A percentile compares a stretch with the other conserved stretches of the same genome.
Evolutionary conservation across 2,888 invertebrate species (phyloP).

Genomic region (Charanyca ferruginea): DNA sequence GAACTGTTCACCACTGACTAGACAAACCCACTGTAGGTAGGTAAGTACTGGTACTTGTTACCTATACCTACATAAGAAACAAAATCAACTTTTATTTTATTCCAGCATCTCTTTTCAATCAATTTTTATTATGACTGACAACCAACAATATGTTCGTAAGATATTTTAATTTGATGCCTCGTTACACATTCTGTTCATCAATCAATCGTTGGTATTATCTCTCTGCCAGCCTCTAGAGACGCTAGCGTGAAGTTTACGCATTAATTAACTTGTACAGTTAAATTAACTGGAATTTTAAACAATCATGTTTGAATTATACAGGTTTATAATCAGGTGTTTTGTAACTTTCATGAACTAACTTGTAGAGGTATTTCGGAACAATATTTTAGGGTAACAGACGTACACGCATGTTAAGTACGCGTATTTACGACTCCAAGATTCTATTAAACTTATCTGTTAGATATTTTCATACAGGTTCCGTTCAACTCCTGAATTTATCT

Average conservation of each 20-base stretch:
- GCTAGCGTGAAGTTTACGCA: conserved; percentile 37
- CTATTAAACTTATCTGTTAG: too few species aligned
- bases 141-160: conserved; percentile 27
- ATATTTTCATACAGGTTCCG: too few species aligned
- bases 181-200: conserved; percentile 35
- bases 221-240: conserved; percentile 8
- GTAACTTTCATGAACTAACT: background rate
- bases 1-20: too few species aligned
- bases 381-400: background rate
- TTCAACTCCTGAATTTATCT: too few species aligned
- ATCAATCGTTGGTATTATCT: conserved; percentile 38
- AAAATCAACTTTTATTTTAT: conserved; percentile 10
- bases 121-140: conserved; percentile 34
- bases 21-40: too few species aligned
- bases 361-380: background rate
- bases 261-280: conserved; percentile 39
- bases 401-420: too few species aligned
- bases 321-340: conserved; percentile 3
- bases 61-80: too few species aligned
- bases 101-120: conserved; percentile 17
- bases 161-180: conserved; percentile 53
- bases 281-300: conserved; percentile 33
- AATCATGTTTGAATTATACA: conserved; percentile 34
- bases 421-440: too few species aligned
- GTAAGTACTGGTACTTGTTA: too few species aligned